Base-by-base conservation (phyloP, 2,113 vertebrate genomes). In the Sapayoa aenigma region DNA sequence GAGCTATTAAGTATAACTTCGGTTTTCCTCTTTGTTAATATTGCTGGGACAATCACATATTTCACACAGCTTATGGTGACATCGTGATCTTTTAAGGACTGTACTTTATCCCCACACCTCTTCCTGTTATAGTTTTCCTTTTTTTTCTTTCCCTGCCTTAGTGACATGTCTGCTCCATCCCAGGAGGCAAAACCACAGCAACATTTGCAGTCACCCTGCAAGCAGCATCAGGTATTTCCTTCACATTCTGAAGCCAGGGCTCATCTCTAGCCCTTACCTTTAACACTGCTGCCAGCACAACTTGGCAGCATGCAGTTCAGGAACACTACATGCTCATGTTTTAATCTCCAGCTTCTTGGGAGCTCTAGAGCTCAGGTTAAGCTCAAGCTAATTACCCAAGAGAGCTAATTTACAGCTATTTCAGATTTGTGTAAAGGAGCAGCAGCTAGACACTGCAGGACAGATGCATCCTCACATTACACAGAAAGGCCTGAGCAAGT, bases 1-100 rank as follows among this genome's bases (percentile, higher is more conserved):
- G 52, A 89, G 67, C 52, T 94, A 56, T 56, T 75, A 86, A 42
- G 10, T 53, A 41, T 39, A 68, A 81, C 53, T 89, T 84, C 19
- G 81, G 25, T 56, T 79, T 86, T 56, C 30, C 53, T 39, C 56
- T 71, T 84, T 75, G 28, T 58, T 90, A 82, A 71, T 95, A 94
- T 80, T 92, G 93, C 77, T 94, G 47, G 35, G 90, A 89, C 37
- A 83, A 89, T 72, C 30, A 92, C 55, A 67, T 59, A 81, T 55
- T 86, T 92, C 79, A 89, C 59, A 73, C 2, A 74, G 28, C 10
- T 92, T 95, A 68, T 68, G 73, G 44, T 47, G 33, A 83, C 72
- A 37, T 30, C 4, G 2, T 41, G 53, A 79, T 56, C 24, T 69
- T 90, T 86, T 9, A 72, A 75, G 56, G 85, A 81, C 14, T 65